Evolutionary conservation across 2,888 invertebrate species (phyloP).

Genomic region (Bimastos eiseni): DNA sequence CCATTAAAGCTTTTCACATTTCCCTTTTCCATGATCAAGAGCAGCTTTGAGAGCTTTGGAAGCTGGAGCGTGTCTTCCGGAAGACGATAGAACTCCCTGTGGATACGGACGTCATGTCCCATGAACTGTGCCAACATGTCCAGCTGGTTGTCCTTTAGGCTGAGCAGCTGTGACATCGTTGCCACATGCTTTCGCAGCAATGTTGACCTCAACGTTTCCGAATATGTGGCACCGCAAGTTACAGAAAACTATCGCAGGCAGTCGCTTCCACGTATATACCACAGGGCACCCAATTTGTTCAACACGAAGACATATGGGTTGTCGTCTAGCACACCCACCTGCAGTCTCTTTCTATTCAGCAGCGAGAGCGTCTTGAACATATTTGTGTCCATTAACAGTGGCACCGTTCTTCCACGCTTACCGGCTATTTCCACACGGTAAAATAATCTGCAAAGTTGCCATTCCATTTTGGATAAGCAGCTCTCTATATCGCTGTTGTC

Average conservation of each 20-base stretch:
- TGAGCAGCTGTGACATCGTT: constrained; percentile 39
- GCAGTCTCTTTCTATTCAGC: neutral
- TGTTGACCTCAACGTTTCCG: constrained; percentile 36
- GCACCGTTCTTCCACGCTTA: constrained; percentile 17
- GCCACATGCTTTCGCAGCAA: constrained; percentile 40
- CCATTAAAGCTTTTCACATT: neutral
- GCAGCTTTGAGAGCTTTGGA: constrained; percentile 37
- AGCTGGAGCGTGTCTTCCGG: constrained; percentile 36
- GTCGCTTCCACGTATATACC: constrained; percentile 10
- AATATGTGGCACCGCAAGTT: constrained; percentile 26
- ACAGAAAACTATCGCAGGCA: constrained; percentile 22
- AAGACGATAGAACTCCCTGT: constrained; percentile 38
- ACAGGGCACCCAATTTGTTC: neutral
- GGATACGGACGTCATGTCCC: constrained; percentile 39
- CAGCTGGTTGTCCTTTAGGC: constrained; percentile 38
- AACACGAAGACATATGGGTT: constrained; percentile 5
- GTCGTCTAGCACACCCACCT: neutral
- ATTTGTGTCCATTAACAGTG: neutral
- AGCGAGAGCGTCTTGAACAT: neutral
- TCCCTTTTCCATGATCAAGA: constrained; percentile 34
- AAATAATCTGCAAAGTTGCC: neutral
- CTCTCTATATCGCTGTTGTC: neutral
- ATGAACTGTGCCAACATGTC: constrained; percentile 37
- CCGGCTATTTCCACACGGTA: constrained; percentile 9
- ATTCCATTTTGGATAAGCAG: neutral